Base-by-base conservation (phyloP, 2,113 vertebrate genomes). In the Pygoscelis adeliae region DNA sequence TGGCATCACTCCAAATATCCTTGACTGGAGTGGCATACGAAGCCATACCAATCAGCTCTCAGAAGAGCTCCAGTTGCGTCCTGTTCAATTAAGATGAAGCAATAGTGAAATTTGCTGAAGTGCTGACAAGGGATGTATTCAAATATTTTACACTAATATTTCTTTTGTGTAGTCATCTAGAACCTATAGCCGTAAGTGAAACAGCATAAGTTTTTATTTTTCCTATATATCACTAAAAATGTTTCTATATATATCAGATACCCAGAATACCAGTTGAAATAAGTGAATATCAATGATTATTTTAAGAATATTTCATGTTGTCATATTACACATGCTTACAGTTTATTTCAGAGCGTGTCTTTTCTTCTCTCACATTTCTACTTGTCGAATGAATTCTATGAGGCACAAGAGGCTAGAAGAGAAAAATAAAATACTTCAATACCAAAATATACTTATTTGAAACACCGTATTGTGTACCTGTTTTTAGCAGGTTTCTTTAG, bases 311-410 rank as follows among this genome's bases (percentile, higher is more conserved):
- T 9, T 84, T 82, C 5, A 23, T 40, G 15, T 7, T 49, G 40
- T 50, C 58, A 12, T 6, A 55, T 47, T 9, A 27, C 23, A 93
- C 14, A 11, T 84, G 93, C 99, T 99, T 98, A 99, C 99, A 99
- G 98, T 99, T 99, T 74, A 99, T 99, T 98, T 99, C 99, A 1
- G 99, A 99, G 87, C 99, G 99, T 13, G 99, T 99, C 97, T 99
- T 99, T 89, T 99, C 99, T 98, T 99, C 99, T 95, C 99, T 98
- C 46, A 99, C 98, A 84, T 99, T 99, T 97, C 99, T 98, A 97
- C 99, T 99, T 66, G 99, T 99, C 30, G 99, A 99, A 44, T 98
- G 99, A 96, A 99, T 99, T 96, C 99, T 99, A 93, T 99, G 99
- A 91, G 99, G 99, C 88, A 99, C 94, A 82, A 99, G 99, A 92